phyloP scores from a whole-genome alignment of 1,140 invertebrate species.

The Leptoteleia sp. region DNA sequence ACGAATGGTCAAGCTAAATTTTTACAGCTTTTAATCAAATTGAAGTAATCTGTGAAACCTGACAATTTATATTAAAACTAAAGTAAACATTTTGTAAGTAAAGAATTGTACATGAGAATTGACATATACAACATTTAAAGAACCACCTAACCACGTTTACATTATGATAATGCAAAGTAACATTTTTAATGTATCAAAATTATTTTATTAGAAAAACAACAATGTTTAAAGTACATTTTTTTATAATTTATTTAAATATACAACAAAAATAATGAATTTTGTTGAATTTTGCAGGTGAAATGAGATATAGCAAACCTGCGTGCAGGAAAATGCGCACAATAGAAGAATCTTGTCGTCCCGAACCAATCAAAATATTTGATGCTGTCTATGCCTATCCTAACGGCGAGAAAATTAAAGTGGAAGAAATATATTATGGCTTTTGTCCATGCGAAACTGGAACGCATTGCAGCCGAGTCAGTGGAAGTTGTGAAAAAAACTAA shows the following conservation, averaged over 20 bases:
- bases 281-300: constrained; percentile 22
- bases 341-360: constrained; percentile 38
- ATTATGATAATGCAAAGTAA: too few species aligned
- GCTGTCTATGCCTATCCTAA: constrained; percentile 15
- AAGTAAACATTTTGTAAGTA: too few species aligned
- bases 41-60: too few species aligned
- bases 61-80: too few species aligned
- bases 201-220: too few species aligned
- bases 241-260: background rate
- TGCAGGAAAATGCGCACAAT: constrained; percentile 26
- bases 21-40: too few species aligned
- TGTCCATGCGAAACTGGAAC: constrained; percentile 34
- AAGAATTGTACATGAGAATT: too few species aligned
- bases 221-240: too few species aligned
- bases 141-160: too few species aligned
- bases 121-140: too few species aligned
- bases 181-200: too few species aligned
- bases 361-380: background rate
- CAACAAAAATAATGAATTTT: background rate
- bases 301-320: constrained; percentile 35
- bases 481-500: background rate
- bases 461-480: constrained; percentile 13
- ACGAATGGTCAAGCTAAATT: too few species aligned
- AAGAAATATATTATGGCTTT: constrained; percentile 25
- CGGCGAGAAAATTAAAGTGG: constrained; percentile 12